phyloP scores from a whole-genome alignment of 2,113 vertebrate genomes.

The Gadus macrocephalus region DNA sequence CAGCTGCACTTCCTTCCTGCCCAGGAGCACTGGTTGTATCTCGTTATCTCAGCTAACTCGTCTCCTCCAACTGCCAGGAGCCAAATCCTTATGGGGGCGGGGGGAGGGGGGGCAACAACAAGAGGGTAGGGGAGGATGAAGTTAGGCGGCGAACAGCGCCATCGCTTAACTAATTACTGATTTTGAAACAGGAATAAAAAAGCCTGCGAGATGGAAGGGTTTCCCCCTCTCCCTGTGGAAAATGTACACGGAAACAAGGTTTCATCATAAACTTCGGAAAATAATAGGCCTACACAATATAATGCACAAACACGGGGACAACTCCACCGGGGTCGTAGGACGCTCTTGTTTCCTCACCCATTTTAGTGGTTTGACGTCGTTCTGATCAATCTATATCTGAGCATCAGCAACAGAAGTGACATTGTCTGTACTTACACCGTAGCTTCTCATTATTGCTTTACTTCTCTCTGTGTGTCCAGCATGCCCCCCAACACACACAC shows the following conservation, averaged over 20 bases:
- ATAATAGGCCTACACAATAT: slow-evolving; percentile 2
- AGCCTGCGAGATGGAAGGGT: slow-evolving; percentile 43
- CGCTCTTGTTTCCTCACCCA: too few species aligned
- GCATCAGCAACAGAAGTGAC: too few species aligned
- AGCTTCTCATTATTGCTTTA: too few species aligned
- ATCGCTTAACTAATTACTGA: slow-evolving; percentile 60
- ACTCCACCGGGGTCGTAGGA: not conserved
- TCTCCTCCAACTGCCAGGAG: slow-evolving; percentile 66
- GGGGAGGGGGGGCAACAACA: slow-evolving; percentile 19
- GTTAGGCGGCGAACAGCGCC: slow-evolving; percentile 46
- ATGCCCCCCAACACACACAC: slow-evolving; percentile 25
- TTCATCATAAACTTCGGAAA: slow-evolving; percentile 49
- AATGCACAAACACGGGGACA: slow-evolving; percentile 28
- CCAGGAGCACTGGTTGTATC: slow-evolving; percentile 67
- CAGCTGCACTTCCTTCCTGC: slow-evolving; percentile 75
- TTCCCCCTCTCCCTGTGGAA: slow-evolving; percentile 55
- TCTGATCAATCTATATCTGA: too few species aligned
- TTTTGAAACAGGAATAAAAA: slow-evolving; percentile 31
- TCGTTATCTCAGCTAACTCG: slow-evolving; percentile 68
- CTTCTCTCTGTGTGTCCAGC: slow-evolving; percentile 56
- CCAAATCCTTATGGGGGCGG: slow-evolving; percentile 50
- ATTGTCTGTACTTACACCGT: too few species aligned
- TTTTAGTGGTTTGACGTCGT: too few species aligned
- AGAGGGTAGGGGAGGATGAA: slow-evolving; percentile 26
- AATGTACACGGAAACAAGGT: slow-evolving; percentile 43